Evolutionary conservation across 1,140 invertebrate species (phyloP).

Genomic region (Platorchestia sp.): DNA sequence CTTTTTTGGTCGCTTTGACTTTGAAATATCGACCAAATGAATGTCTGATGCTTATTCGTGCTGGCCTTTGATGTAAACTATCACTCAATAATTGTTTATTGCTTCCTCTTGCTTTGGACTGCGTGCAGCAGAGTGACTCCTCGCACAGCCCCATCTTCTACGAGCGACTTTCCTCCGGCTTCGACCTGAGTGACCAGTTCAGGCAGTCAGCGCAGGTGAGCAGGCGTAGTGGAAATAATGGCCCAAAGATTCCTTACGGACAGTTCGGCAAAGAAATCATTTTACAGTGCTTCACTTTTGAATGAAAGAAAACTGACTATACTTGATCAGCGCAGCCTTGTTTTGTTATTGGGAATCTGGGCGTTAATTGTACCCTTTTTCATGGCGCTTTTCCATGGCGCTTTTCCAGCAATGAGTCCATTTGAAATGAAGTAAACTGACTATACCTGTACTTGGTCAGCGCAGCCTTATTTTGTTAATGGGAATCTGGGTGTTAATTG

Average conservation of each 20-base stretch:
- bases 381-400: too few species aligned
- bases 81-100: neutral
- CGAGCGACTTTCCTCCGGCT: neutral
- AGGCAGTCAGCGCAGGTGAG: neutral
- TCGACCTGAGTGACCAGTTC: neutral
- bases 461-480: too few species aligned
- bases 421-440: too few species aligned
- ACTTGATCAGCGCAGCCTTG: too few species aligned
- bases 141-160: conserved; percentile 38
- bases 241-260: neutral
- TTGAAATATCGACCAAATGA: too few species aligned
- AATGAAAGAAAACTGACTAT: neutral
- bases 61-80: neutral
- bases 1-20: too few species aligned
- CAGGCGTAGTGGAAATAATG: neutral
- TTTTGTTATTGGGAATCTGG: too few species aligned
- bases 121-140: neutral
- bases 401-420: too few species aligned
- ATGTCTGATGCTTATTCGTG: too few species aligned
- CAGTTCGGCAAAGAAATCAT: neutral
- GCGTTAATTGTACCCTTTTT: too few species aligned
- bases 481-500: too few species aligned
- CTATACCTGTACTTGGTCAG: too few species aligned
- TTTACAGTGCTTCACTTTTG: neutral
- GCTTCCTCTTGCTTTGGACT: neutral